Evolutionary conservation across 2,797 vertebrate genomes (phyloP).

Genomic region (Brachyalestes nurse): DNA sequence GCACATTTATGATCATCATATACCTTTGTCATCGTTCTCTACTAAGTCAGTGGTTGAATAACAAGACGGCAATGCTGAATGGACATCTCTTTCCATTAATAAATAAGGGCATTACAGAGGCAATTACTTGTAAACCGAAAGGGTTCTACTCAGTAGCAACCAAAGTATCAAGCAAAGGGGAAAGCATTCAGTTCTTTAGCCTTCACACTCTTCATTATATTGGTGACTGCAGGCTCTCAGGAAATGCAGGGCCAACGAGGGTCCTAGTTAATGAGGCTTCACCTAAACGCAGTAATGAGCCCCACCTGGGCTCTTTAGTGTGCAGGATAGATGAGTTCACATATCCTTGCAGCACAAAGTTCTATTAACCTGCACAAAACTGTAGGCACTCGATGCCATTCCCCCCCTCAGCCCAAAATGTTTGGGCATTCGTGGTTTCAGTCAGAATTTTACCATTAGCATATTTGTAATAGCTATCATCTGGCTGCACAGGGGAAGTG

Average conservation of each 20-base stretch:
- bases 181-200: constrained; percentile 15
- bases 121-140: constrained; percentile 18
- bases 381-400: background rate
- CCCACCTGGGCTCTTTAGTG: constrained; percentile 50
- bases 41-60: background rate
- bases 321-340: constrained; percentile 49
- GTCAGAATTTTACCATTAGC: background rate
- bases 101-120: background rate
- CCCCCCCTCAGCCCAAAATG: background rate
- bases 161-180: constrained; percentile 5
- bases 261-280: constrained; percentile 53
- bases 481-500: constrained; percentile 25
- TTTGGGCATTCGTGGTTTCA: background rate
- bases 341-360: constrained; percentile 37
- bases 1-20: background rate
- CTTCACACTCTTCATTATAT: constrained; percentile 39
- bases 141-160: background rate
- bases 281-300: constrained; percentile 51
- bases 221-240: constrained; percentile 42
- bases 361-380: constrained; percentile 29
- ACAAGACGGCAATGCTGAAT: constrained; percentile 2
- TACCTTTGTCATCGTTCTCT: background rate
- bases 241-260: constrained; percentile 41
- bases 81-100: constrained; percentile 1
- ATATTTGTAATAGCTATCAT: constrained; percentile 11